Conservation (phyloP, 2,113 vertebrate genomes). For the Leptobrachium leishanense region DNA sequence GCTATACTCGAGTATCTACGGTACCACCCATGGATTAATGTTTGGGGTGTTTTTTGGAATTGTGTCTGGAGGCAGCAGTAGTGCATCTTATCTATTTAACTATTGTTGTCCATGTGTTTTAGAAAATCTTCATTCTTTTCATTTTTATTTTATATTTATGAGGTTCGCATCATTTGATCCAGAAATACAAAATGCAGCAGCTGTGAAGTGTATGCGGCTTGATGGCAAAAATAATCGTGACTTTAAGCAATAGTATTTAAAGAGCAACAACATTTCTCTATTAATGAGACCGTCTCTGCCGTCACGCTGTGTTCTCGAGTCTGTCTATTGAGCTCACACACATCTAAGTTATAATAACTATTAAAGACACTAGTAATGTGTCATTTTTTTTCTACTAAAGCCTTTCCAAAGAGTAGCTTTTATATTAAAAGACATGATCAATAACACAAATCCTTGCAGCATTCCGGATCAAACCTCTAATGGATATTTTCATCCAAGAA, state of each 20-base stretch:
- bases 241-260: conserved; percentile 45
- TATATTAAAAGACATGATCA: conserved; percentile 44
- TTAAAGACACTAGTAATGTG: conserved; percentile 46
- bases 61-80: too few relatives aligned
- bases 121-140: too few relatives aligned
- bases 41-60: too few relatives aligned
- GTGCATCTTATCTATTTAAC: too few relatives aligned
- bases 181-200: conserved; percentile 7
- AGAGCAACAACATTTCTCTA: conserved; percentile 50
- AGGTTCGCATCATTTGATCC: too few relatives aligned
- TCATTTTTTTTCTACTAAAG: conserved; percentile 4
- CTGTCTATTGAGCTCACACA: conserved; percentile 36
- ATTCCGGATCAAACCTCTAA: conserved; percentile 18
- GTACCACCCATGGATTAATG: too few relatives aligned
- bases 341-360: conserved; percentile 45
- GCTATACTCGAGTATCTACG: too few relatives aligned
- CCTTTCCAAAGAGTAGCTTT: conserved; percentile 47
- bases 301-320: conserved; percentile 47
- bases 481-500: conserved; percentile 11
- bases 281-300: conserved; percentile 54
- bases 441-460: conserved; percentile 7
- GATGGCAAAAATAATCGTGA: conserved; percentile 45
- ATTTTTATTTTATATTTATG: too few relatives aligned
- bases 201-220: conserved; percentile 51
- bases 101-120: too few relatives aligned